Percentiles rank a stretch among this genome's conserved stretches.
phyloP scores from a whole-genome alignment of 1,140 invertebrate species.

The Drosophila micromelanica region DNA sequence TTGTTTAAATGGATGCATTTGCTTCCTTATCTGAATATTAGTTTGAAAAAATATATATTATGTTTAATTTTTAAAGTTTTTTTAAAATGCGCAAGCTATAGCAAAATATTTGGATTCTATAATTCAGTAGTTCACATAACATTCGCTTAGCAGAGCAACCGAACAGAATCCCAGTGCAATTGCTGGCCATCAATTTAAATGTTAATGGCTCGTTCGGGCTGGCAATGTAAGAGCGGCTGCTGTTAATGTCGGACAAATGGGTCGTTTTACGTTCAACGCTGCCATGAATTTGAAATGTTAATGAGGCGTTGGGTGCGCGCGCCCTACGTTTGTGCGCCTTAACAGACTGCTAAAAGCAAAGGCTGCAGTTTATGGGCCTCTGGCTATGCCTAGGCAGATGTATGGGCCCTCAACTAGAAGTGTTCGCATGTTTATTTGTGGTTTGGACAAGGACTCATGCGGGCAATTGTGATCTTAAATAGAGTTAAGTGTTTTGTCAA shows the following conservation, averaged over 20 bases:
- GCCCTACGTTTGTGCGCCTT: conserved; percentile 35
- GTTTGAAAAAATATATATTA: too few species aligned
- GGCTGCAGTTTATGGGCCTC: conserved; percentile 60
- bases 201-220: conserved; percentile 61
- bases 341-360: conserved; percentile 68
- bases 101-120: too few species aligned
- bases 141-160: conserved; percentile 32
- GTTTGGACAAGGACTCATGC: conserved; percentile 29
- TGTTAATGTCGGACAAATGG: conserved; percentile 68
- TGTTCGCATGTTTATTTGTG: conserved; percentile 40
- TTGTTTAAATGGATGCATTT: too few species aligned
- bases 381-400: conserved; percentile 17
- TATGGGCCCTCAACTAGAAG: conserved; percentile 22
- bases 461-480: conserved; percentile 25
- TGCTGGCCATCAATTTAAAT: conserved; percentile 66
- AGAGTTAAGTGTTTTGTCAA: conserved; percentile 36
- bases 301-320: conserved; percentile 62
- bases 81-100: background rate
- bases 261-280: conserved; percentile 63
- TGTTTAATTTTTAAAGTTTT: too few species aligned
- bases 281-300: conserved; percentile 73
- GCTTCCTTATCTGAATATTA: too few species aligned
- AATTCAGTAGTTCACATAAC: conserved; percentile 16
- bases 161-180: conserved; percentile 40
- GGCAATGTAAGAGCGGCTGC: conserved; percentile 51